Conservation (phyloP, 2,797 vertebrate species). For the Cuculus canorus region DNA sequence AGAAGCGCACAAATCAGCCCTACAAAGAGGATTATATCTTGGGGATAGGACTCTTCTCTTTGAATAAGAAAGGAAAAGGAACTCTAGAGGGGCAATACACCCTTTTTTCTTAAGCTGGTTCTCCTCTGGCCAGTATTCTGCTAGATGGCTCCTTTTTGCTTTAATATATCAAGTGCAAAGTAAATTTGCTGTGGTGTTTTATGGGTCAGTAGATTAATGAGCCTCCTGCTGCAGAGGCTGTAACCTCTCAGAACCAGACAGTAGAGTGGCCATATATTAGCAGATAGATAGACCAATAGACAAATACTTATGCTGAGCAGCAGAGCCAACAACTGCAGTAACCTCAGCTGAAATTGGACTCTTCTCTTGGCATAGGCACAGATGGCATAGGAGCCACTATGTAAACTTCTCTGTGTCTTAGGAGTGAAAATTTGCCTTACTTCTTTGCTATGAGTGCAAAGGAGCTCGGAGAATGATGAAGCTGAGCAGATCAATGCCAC, state of each 20-base stretch:
- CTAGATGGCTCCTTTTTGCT: neutral
- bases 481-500: neutral
- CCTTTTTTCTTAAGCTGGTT: neutral
- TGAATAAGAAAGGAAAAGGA: neutral
- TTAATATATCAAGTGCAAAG: neutral
- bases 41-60: neutral
- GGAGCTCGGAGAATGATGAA: neutral
- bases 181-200: neutral
- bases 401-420: neutral
- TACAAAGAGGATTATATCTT: neutral
- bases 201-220: conserved; percentile 33
- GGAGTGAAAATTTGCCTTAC: neutral
- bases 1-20: neutral
- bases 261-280: neutral
- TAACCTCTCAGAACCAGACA: neutral
- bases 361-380: neutral
- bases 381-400: neutral
- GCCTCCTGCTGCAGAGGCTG: neutral
- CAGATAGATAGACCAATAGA: neutral
- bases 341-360: neutral
- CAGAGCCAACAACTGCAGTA: neutral
- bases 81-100: neutral
- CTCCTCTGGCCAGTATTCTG: neutral
- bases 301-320: conserved; percentile 7
- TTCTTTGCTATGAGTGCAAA: neutral